Evolutionary conservation across 2,797 vertebrate species (phyloP).

Genomic region (Phrynocephalus forsythii): DNA sequence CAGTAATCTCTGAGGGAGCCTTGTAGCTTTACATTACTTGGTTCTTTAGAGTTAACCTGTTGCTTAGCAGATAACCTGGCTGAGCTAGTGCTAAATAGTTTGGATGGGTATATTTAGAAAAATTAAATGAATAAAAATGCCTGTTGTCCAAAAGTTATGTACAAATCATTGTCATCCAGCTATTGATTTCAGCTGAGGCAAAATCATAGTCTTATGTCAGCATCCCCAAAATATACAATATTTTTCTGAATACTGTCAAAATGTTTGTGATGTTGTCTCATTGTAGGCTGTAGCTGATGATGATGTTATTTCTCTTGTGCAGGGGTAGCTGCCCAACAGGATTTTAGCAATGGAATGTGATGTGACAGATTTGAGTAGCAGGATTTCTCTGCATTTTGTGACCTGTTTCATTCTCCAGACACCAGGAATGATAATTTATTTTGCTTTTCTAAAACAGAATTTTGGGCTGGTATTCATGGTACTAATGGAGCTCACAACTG

Average conservation of each 20-base stretch:
- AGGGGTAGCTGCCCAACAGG: no score
- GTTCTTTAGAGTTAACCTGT: constrained; percentile 34
- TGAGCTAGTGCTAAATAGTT: neutral
- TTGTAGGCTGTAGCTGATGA: no score
- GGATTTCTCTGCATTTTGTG: neutral
- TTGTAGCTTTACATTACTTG: constrained; percentile 14
- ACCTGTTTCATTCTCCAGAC: neutral
- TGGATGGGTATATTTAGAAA: constrained; percentile 7
- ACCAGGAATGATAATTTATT: neutral
- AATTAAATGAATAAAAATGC: neutral
- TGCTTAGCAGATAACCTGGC: constrained; percentile 25
- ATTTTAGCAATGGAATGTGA: neutral
- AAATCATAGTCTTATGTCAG: constrained; percentile 25
- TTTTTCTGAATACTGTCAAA: constrained; percentile 1
- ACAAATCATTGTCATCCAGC: constrained; percentile 29
- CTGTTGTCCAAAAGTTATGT: constrained; percentile 4
- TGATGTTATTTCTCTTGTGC: no score
- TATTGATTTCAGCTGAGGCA: constrained; percentile 5
- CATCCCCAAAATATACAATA: neutral
- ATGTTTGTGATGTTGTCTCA: no score
- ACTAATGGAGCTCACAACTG: neutral
- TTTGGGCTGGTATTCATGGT: neutral
- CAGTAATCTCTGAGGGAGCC: constrained; percentile 14
- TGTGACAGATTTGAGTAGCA: neutral
- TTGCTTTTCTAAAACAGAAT: neutral